phyloP scores from a whole-genome alignment of 2,888 invertebrate species.

The Drosophila histrio region DNA sequence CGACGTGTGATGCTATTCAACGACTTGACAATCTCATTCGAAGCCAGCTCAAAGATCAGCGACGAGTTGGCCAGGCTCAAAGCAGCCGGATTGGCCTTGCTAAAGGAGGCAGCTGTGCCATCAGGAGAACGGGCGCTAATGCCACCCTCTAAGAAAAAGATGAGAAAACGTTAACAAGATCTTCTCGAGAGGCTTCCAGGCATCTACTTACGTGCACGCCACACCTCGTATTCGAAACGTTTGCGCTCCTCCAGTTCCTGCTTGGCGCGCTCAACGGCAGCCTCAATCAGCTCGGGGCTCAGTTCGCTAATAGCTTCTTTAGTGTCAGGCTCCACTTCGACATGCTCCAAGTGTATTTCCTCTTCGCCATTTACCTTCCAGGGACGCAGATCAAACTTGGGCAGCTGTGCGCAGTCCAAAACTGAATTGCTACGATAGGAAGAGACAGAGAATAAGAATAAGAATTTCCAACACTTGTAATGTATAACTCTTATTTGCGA shows the following conservation, averaged over 20 bases:
- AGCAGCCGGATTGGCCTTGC: slow-evolving; percentile 94
- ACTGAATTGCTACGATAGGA: slow-evolving; percentile 87
- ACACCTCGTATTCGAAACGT: slow-evolving; percentile 92
- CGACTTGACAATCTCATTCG: slow-evolving; percentile 92
- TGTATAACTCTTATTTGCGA: too few species aligned
- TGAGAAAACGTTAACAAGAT: not conserved
- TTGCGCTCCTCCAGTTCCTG: slow-evolving; percentile 90
- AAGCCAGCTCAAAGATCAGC: slow-evolving; percentile 93
- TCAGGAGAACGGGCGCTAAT: slow-evolving; percentile 94
- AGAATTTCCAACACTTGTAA: too few species aligned
- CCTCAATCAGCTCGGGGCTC: slow-evolving; percentile 89
- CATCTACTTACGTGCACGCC: slow-evolving; percentile 88
- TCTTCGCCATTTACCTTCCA: slow-evolving; percentile 86
- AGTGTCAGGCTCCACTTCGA: slow-evolving; percentile 81
- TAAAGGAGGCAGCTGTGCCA: slow-evolving; percentile 95
- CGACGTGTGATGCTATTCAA: slow-evolving; percentile 85
- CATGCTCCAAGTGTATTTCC: slow-evolving; percentile 71
- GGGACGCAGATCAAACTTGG: slow-evolving; percentile 87
- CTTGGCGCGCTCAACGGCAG: slow-evolving; percentile 92
- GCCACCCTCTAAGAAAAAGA: slow-evolving; percentile 87
- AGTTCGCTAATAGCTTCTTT: slow-evolving; percentile 87
- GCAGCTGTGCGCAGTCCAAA: slow-evolving; percentile 90
- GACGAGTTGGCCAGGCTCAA: slow-evolving; percentile 93
- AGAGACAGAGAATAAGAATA: not conserved
- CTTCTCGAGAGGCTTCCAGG: fast-evolving